These are phyloP conservation scores for Climacteris rufus DNA, from an alignment of 2,113 vertebrate species.

Conservation along the genomic window DNA sequence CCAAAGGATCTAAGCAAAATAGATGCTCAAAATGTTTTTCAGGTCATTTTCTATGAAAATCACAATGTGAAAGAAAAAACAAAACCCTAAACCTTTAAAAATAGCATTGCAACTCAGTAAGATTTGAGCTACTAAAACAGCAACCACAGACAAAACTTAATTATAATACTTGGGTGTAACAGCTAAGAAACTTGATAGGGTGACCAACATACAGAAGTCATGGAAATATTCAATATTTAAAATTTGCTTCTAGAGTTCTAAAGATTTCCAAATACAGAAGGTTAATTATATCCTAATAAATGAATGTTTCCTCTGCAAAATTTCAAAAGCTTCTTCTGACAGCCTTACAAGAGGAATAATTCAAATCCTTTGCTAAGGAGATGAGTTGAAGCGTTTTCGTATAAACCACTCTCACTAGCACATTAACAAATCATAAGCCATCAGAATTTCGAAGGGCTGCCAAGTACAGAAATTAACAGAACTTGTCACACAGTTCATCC, in stretches of 20 bases:
- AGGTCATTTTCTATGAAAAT: background rate
- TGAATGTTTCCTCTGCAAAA: background rate
- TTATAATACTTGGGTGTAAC: background rate
- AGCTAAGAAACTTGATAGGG: background rate
- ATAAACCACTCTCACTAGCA: background rate
- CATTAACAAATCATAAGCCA: background rate
- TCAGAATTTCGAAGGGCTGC: background rate
- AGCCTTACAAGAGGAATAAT: background rate
- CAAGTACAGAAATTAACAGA: background rate
- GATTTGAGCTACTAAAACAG: background rate
- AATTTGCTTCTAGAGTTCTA: background rate
- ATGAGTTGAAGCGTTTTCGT: background rate
- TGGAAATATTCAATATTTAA: background rate
- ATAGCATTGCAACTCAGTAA: background rate
- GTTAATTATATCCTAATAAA: background rate
- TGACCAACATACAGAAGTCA: background rate
- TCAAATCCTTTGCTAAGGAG: background rate
- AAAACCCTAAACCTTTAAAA: background rate
- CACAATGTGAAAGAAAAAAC: background rate
- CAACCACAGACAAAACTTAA: background rate
- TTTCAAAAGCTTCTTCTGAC: background rate
- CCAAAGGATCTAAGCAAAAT: background rate
- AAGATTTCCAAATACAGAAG: background rate
- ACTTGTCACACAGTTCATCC: background rate
- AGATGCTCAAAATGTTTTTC: background rate